These are phyloP conservation scores for Hydrochoerus hydrochaeris DNA, from an alignment of 2,113 vertebrate species.

Conservation along the genomic window DNA sequence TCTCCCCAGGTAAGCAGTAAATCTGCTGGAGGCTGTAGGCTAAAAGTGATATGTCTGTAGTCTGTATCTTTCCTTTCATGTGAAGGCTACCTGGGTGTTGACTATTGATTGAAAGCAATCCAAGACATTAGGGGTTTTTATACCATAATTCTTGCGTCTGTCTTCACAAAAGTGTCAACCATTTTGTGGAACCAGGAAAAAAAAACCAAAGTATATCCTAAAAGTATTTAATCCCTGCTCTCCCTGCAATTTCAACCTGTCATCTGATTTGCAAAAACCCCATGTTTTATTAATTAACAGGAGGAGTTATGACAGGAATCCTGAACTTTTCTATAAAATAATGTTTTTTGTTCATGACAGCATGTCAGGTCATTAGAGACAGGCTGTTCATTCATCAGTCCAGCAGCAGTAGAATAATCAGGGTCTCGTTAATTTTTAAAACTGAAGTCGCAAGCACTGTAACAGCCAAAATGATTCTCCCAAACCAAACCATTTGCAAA, in stretches of 20 bases:
- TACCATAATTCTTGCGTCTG: background rate
- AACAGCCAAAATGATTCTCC: background rate
- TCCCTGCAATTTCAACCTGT: slow-evolving; percentile 5
- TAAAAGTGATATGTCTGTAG: background rate
- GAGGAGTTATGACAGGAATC: slow-evolving; percentile 41
- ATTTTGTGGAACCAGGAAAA: slow-evolving; percentile 40
- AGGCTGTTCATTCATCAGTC: slow-evolving; percentile 26
- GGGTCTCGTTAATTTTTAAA: slow-evolving; percentile 5
- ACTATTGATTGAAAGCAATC: background rate
- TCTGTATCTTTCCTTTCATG: background rate
- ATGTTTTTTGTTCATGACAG: slow-evolving; percentile 58
- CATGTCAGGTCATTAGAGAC: slow-evolving; percentile 34
- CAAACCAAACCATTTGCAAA: slow-evolving; percentile 35
- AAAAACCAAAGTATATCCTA: background rate
- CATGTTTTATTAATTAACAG: slow-evolving; percentile 70
- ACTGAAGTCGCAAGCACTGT: slow-evolving; percentile 27
- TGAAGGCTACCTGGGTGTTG: background rate
- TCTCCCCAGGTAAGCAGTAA: background rate
- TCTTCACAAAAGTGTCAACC: slow-evolving; percentile 31
- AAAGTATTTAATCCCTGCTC: slow-evolving; percentile 30
- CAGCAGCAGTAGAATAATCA: background rate
- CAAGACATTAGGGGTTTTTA: background rate
- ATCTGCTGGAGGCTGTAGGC: background rate
- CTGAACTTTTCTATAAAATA: slow-evolving; percentile 65
- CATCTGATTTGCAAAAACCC: slow-evolving; percentile 47